phyloP scores from a whole-genome alignment of 2,797 vertebrate species.

The Ptychadena robeensis region DNA sequence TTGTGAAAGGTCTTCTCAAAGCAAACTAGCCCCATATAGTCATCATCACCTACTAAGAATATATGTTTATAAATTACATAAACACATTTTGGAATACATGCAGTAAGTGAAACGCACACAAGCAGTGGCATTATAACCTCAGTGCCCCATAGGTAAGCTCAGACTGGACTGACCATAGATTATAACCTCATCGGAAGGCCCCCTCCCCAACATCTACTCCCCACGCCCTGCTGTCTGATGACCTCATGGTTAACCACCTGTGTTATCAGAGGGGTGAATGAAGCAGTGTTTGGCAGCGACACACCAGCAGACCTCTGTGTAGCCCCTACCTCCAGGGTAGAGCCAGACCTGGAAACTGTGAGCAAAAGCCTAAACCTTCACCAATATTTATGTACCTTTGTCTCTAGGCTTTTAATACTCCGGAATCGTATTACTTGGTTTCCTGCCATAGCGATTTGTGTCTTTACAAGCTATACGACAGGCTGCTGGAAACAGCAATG shows the following conservation, averaged over 20 bases:
- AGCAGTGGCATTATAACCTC: constrained; percentile 27
- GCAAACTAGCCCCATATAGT: not conserved
- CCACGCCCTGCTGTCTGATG: constrained; percentile 46
- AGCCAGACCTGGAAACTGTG: constrained; percentile 59
- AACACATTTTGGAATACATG: constrained; percentile 9
- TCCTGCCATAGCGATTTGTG: constrained; percentile 40
- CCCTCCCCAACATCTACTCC: constrained; percentile 14
- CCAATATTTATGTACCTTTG: constrained; percentile 62
- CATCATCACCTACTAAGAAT: not conserved
- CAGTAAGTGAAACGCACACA: constrained; percentile 21
- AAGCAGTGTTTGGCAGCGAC: constrained; percentile 50
- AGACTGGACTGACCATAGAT: constrained; percentile 34
- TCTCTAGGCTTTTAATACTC: constrained; percentile 51
- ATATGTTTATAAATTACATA: constrained; percentile 5
- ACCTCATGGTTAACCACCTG: constrained; percentile 59
- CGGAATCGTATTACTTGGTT: constrained; percentile 52
- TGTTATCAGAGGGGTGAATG: constrained; percentile 62
- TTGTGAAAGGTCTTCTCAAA: too few relatives aligned
- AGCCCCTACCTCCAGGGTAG: constrained; percentile 39
- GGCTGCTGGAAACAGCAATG: constrained; percentile 36
- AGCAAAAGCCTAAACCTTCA: constrained; percentile 48
- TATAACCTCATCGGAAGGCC: constrained; percentile 47
- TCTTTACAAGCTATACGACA: constrained; percentile 44
- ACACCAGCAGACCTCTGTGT: constrained; percentile 14
- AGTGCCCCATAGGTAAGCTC: constrained; percentile 16